A percentile compares a stretch with the other conserved stretches of the same genome.
These are phyloP conservation scores for Tribolium castaneum DNA, from an alignment of 1,140 invertebrate species.

Conservation along the genomic window DNA sequence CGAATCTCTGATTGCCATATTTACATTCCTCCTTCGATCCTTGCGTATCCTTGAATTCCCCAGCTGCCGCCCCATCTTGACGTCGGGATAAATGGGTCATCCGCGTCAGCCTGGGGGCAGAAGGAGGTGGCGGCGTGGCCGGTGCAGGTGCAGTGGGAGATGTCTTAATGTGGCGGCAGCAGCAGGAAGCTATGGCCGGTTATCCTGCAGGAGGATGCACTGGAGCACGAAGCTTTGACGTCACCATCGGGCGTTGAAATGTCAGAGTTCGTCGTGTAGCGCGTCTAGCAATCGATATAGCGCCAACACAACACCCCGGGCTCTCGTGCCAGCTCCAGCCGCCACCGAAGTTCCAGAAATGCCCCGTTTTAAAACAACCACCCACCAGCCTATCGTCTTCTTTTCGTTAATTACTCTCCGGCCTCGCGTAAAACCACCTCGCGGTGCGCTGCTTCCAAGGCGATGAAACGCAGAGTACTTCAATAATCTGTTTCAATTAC, in stretches of 20 bases:
- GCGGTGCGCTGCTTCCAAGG: not conserved
- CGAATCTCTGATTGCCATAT: no score
- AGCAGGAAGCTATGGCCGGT: constrained; percentile 4
- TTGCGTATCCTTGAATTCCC: not conserved
- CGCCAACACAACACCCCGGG: constrained; percentile 39
- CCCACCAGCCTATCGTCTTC: constrained; percentile 20
- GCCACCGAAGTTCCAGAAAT: constrained; percentile 28
- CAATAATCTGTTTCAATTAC: not conserved
- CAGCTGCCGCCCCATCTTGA: not conserved
- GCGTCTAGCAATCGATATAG: constrained; percentile 40
- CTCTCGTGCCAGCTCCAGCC: constrained; percentile 23
- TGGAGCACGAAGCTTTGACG: constrained; percentile 36
- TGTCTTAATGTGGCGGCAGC: not conserved
- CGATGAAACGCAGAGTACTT: not conserved
- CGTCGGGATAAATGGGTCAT: not conserved
- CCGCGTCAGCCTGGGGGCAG: not conserved
- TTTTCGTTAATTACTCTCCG: constrained; percentile 27
- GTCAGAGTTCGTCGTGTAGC: constrained; percentile 39
- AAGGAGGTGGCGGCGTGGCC: not conserved
- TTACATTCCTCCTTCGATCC: no score
- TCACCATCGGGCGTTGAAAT: constrained; percentile 37
- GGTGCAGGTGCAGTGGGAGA: constrained; percentile 3
- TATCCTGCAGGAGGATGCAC: constrained; percentile 35
- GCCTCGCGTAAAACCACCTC: constrained; percentile 9
- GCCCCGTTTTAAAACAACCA: constrained; percentile 23